Evolutionary conservation across 2,888 invertebrate species (phyloP).

Genomic region (Meteorus colon): DNA sequence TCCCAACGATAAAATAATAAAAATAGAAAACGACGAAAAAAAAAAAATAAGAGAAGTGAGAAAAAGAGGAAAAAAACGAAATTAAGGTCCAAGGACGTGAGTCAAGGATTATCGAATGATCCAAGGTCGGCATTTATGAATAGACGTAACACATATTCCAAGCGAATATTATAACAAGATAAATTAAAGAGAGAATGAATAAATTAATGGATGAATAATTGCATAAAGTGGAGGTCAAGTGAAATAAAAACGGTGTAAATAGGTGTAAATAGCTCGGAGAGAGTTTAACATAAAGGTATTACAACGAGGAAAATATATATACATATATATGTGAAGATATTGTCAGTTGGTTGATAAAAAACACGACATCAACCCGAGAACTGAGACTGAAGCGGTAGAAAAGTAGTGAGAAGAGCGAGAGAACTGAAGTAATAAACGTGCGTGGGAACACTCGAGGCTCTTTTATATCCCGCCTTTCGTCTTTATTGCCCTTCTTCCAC

Average conservation of each 20-base stretch:
- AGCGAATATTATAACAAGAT: background rate
- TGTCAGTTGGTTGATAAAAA: conserved; percentile 19
- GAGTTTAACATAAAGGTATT: conserved; percentile 35
- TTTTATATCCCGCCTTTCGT: conserved; percentile 11
- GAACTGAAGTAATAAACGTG: conserved; percentile 29
- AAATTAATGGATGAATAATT: conserved; percentile 15
- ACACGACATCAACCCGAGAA: conserved; percentile 14
- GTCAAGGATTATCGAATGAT: background rate
- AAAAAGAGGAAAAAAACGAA: background rate
- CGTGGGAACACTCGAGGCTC: conserved; percentile 9
- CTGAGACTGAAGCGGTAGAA: background rate
- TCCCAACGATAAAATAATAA: too few relatives aligned
- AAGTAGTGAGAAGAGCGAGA: conserved; percentile 30
- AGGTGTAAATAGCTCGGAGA: conserved; percentile 57
- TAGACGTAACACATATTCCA: background rate
- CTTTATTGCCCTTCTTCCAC: conserved; percentile 8
- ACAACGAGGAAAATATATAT: conserved; percentile 20
- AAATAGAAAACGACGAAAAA: too few relatives aligned
- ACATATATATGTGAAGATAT: conserved; percentile 6
- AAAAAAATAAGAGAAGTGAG: background rate
- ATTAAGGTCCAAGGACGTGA: background rate
- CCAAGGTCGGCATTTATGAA: background rate
- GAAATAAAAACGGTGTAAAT: conserved; percentile 56
- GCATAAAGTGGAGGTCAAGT: conserved; percentile 18
- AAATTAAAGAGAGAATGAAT: conserved; percentile 2